Base-by-base conservation (phyloP, 2,888 invertebrate species). In the Pediacus dermestoides region DNA sequence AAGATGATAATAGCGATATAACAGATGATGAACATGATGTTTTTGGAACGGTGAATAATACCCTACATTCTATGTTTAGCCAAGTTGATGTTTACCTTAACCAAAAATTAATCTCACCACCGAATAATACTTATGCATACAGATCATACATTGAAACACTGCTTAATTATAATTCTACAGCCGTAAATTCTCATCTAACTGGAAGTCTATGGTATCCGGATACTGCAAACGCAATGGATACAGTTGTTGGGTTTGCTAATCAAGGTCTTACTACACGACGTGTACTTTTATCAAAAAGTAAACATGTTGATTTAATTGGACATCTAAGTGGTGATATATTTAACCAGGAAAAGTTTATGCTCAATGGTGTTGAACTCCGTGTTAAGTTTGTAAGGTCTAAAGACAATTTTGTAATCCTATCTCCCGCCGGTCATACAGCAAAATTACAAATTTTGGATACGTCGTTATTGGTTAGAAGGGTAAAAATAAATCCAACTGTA, bases 311-410 rank as follows among this genome's bases (percentile, higher is more conserved):
- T n/a, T n/a, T n/a, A n/a, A n/a, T n/a, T n/a, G n/a, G n/a, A n/a
- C n/a, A n/a, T n/a, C n/a, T n/a, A n/a, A n/a, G n/a, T n/a, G n/a
- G n/a, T n/a, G n/a, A n/a, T n/a, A n/a, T n/a, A n/a, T n/a, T n/a
- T n/a, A n/a, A n/a, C n/a, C 21, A 18, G n/a, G 21, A 18, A 18
- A 18, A 18, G n/a, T 18, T 18, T 18, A 18, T 18, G 6, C 6
- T 18, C n/a, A 18, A 18, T 18, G 21, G 21, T n/a, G n/a, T 18
- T 7, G 21, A 18, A 18, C n/a, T 18, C 6, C 21, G 21, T n/a
- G 21, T 18, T 18, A 18, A 18, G n/a, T 18, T 18, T 6, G 21
- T 18, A 18, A 18, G 21, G 21, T 18, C 21, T 18, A 18, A n/a
- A 18, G 21, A 18, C n/a, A 18, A 18, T 18, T 18, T 18, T 18